Evolutionary conservation across 2,888 invertebrate genomes (phyloP), one percentile per base, ranked within the genome.

Genomic region (Perizoma flavofasciatum): DNA sequence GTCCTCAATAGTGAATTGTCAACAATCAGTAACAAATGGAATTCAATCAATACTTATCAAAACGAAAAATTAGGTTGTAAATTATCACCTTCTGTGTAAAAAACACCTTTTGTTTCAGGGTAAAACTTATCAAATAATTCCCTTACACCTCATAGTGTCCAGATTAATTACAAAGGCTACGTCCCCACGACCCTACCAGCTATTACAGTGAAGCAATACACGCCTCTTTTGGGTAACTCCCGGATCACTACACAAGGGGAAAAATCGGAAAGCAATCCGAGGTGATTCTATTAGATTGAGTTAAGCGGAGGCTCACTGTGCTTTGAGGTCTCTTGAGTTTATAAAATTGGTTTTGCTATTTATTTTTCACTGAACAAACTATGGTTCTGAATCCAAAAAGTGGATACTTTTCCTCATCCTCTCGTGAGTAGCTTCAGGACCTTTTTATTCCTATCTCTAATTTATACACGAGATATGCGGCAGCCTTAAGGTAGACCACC

Each of bases 281-380:
- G 81, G 86, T 88, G 86, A 90, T 92, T 91, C 89, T 88, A 89
- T 90, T 91, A 89, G 85, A 84, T 85, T 87, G 83, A 88, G 84
- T 85, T 82, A 87, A 88, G 79, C 78, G 75, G 69, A 74, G 73
- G 74, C 74, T 82, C 81, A 82, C 81, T 78, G 79, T 75, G 70
- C 80, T 78, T 77, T 79, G 74, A 81, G 78, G 77, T 79, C 75
- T 79, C 59, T 71, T 58, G 71, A 72, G 78, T 69, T 67, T 76
- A 78, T 59, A 33, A 49, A 54, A 52, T 52, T 75, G 70, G 74
- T 56, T 49, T 59, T 58, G 51, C 61, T 69, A 79, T 81, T 82
- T 80, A 78, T 73, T 68, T 73, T 72, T 70, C 64, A 75, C 74
- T 67, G 61, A 5, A 10, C n/a, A 62, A 51, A 61, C 32, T 40